phyloP scores from a whole-genome alignment of 2,888 invertebrate species.

The Seira ritae region DNA sequence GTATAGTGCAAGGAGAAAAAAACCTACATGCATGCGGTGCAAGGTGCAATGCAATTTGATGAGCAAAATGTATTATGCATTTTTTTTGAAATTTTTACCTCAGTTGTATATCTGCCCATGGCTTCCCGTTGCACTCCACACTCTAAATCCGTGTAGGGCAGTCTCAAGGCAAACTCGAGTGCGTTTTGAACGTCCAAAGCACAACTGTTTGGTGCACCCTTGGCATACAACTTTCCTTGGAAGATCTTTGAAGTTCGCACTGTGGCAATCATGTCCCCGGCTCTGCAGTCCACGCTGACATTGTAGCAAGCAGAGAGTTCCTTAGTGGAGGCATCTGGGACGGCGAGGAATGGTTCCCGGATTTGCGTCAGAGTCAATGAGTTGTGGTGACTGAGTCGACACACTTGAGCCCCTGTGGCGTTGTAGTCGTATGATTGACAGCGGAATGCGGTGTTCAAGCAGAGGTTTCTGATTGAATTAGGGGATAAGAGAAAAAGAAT shows the following conservation, averaged over 20 bases:
- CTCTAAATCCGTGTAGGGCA: conserved; percentile 94
- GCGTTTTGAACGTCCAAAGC: conserved; percentile 91
- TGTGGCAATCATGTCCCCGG: conserved; percentile 94
- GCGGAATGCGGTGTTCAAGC: conserved; percentile 91
- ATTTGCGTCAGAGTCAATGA: conserved; percentile 91
- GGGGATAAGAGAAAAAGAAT: background rate
- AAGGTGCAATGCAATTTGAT: background rate
- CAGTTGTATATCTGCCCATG: conserved; percentile 90
- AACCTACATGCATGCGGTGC: conserved; percentile 4
- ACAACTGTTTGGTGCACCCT: conserved; percentile 94
- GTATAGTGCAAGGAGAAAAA: background rate
- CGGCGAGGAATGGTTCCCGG: conserved; percentile 92
- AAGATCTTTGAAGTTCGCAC: conserved; percentile 94
- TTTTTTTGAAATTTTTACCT: conserved; percentile 81
- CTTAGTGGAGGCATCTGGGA: conserved; percentile 93
- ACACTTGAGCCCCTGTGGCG: conserved; percentile 94
- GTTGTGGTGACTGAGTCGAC: conserved; percentile 93
- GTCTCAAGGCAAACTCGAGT: conserved; percentile 92
- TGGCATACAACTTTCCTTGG: conserved; percentile 96
- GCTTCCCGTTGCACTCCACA: conserved; percentile 94
- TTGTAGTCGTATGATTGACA: conserved; percentile 97
- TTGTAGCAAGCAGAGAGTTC: conserved; percentile 96
- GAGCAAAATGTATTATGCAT: background rate
- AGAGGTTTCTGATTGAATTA: conserved; percentile 81
- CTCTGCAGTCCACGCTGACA: conserved; percentile 93